phyloP scores from a whole-genome alignment of 1,140 invertebrate genomes.

The Aphis gossypii region DNA sequence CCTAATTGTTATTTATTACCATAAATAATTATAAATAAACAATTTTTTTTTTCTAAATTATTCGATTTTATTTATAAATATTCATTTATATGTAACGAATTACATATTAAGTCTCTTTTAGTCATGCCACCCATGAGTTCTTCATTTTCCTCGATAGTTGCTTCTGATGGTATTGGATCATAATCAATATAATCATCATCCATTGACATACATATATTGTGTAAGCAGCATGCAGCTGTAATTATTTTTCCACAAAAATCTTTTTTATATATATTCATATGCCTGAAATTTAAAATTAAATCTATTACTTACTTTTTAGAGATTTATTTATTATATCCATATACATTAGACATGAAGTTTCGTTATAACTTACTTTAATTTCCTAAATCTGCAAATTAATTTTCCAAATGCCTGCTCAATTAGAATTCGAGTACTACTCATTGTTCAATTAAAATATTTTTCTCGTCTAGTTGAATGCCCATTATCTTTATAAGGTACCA shows the following conservation, averaged over 20 bases:
- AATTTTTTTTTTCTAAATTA: no score
- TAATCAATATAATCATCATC: not conserved
- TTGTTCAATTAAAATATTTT: not conserved
- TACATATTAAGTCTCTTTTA: not conserved
- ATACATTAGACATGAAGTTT: not conserved
- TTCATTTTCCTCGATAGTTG: not conserved
- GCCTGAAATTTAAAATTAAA: not conserved
- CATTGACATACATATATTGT: conserved; percentile 1
- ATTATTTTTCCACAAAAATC: not conserved
- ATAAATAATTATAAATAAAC: no score
- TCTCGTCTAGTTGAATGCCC: not conserved
- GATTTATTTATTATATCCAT: not conserved
- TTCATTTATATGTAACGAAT: not conserved
- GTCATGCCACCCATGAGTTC: not conserved
- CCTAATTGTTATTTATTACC: no score
- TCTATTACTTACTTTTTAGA: not conserved
- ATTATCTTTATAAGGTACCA: conserved; percentile 13
- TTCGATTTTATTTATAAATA: not conserved
- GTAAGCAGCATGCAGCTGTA: not conserved
- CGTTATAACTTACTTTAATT: not conserved
- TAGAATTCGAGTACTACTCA: not conserved
- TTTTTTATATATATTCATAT: conserved; percentile 5
- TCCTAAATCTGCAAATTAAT: conserved; percentile 29
- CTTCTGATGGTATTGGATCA: not conserved
- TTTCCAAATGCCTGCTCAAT: conserved; percentile 33